phyloP scores from a whole-genome alignment of 2,113 vertebrate genomes.

The Phalacrocorax pelagicus region DNA sequence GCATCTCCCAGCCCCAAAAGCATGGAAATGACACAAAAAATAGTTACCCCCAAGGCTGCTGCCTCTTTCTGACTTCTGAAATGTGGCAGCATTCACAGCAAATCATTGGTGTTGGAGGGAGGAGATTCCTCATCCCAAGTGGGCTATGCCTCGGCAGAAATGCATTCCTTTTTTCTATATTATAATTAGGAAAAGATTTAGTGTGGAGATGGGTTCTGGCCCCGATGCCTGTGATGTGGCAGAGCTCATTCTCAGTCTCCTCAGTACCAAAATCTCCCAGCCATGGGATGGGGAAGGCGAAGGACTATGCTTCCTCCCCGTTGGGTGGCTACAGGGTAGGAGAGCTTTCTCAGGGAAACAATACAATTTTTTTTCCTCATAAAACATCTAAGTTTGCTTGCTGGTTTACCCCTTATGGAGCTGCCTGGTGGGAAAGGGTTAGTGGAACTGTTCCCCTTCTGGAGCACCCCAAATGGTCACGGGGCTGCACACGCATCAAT shows the following conservation, averaged over 20 bases:
- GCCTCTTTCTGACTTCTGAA: background rate
- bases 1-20: background rate
- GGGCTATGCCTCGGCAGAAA: rapidly evolving
- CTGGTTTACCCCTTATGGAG: background rate
- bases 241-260: background rate
- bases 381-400: background rate
- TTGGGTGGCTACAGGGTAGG: background rate
- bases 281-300: background rate
- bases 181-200: background rate
- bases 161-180: background rate
- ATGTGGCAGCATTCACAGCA: background rate
- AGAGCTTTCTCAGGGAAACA: background rate
- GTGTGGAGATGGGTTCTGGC: background rate
- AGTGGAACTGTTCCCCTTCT: rapidly evolving
- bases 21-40: background rate
- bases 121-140: background rate
- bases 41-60: background rate
- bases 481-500: background rate
- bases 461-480: background rate
- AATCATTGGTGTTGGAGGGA: background rate
- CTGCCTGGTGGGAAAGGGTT: background rate
- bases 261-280: background rate
- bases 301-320: rapidly evolving
- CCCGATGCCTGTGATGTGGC: rapidly evolving
- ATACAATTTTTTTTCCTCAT: background rate